A percentile compares a stretch with the other conserved stretches of the same genome.
Evolutionary conservation across 2,888 invertebrate species (phyloP).

Genomic region (Epinotia ramella): DNA sequence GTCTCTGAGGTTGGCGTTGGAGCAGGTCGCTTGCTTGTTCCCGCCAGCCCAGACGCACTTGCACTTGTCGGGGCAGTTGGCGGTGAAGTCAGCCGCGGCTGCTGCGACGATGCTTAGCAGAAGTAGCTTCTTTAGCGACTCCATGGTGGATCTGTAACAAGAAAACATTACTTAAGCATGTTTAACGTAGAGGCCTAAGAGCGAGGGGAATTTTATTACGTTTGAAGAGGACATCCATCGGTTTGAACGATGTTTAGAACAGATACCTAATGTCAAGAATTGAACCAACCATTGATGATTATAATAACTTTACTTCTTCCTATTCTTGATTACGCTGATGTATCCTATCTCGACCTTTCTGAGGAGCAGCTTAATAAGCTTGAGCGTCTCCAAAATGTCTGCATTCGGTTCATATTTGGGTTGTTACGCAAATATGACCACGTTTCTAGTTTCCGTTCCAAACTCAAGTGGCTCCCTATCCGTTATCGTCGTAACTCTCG

Average conservation of each 20-base stretch:
- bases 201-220: not conserved
- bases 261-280: not conserved
- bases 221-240: not conserved
- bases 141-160: conserved; percentile 79
- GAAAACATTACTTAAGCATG: conserved; percentile 50
- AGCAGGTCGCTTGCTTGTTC: conserved; percentile 93
- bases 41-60: conserved; percentile 95
- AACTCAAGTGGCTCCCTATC: too few species aligned
- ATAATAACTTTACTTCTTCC: too few species aligned
- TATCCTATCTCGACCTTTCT: too few species aligned
- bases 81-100: conserved; percentile 81
- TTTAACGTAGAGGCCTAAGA: conserved; percentile 18
- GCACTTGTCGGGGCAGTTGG: conserved; percentile 88
- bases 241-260: not conserved
- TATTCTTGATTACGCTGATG: too few species aligned
- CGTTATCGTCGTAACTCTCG: too few species aligned
- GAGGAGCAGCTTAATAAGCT: too few species aligned
- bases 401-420: too few species aligned
- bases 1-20: conserved; percentile 86
- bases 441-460: too few species aligned
- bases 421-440: too few species aligned
- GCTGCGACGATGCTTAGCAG: conserved; percentile 62
- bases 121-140: conserved; percentile 60
- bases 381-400: too few species aligned
- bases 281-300: not conserved